These are phyloP conservation scores for Callocephalon fimbriatum DNA, from an alignment of 2,113 vertebrate genomes.

Conservation along the genomic window DNA sequence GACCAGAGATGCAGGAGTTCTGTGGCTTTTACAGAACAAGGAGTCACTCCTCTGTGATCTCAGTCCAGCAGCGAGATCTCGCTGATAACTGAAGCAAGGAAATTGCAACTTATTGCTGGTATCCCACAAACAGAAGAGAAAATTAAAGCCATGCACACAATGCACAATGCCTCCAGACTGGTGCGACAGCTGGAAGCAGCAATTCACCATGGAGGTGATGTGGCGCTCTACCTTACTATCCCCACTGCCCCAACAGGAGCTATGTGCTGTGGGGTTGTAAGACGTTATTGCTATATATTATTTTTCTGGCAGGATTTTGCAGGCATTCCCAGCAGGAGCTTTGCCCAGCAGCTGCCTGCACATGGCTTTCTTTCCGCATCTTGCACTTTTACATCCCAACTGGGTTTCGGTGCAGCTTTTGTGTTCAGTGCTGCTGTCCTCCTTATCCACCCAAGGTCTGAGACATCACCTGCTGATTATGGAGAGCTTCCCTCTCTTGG, in stretches of 20 bases:
- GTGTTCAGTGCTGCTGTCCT: neutral
- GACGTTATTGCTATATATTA: neutral
- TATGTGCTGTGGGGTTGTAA: rapidly evolving
- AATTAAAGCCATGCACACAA: neutral
- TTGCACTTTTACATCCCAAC: neutral
- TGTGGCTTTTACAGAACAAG: neutral
- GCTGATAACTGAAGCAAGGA: neutral
- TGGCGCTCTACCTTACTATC: rapidly evolving
- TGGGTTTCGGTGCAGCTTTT: neutral
- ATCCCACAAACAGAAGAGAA: neutral
- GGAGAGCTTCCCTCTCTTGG: neutral
- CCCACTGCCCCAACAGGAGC: neutral
- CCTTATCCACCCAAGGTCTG: neutral
- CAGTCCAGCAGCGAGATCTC: neutral
- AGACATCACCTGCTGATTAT: slow-evolving; percentile 30
- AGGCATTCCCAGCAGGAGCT: neutral
- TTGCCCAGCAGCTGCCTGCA: neutral
- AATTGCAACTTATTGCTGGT: neutral
- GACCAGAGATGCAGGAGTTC: neutral
- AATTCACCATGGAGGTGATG: neutral
- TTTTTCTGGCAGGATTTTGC: neutral
- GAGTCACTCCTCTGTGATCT: rapidly evolving
- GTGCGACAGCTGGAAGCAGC: neutral
- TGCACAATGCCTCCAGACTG: rapidly evolving
- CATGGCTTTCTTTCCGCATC: rapidly evolving